These are phyloP conservation scores for Trissolcus basalis DNA, from an alignment of 1,140 invertebrate species.

Conservation along the genomic window DNA sequence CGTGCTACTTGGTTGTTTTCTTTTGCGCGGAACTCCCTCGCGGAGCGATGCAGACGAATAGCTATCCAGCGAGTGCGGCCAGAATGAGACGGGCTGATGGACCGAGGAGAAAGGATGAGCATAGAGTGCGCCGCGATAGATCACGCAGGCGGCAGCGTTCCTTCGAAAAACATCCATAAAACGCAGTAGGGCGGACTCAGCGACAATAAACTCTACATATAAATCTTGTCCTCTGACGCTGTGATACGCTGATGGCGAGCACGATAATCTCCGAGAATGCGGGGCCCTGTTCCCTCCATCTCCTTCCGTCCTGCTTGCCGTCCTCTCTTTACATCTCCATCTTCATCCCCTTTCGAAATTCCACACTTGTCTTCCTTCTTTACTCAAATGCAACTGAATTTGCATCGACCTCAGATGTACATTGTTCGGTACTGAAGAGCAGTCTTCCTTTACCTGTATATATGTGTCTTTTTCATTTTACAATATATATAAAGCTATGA, in stretches of 20 bases:
- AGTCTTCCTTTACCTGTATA: too few species aligned
- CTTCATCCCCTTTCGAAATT: constrained; percentile 53
- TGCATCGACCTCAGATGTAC: constrained; percentile 62
- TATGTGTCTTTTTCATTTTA: too few species aligned
- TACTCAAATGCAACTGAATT: constrained; percentile 59
- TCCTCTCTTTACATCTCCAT: constrained; percentile 44
- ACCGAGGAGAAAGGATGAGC: constrained; percentile 36
- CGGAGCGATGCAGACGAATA: constrained; percentile 43
- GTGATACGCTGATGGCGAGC: constrained; percentile 77
- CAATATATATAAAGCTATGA: too few species aligned
- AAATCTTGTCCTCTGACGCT: constrained; percentile 76
- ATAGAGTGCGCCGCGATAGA: constrained; percentile 72
- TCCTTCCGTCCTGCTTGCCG: constrained; percentile 36
- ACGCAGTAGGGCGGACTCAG: constrained; percentile 77
- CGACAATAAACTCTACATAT: constrained; percentile 78
- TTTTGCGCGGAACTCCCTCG: constrained; percentile 59
- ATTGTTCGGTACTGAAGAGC: not conserved
- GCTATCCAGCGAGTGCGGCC: constrained; percentile 27
- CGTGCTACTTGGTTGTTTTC: constrained; percentile 56
- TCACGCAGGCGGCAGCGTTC: constrained; percentile 75
- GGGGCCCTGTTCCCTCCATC: constrained; percentile 66
- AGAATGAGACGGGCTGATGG: constrained; percentile 56
- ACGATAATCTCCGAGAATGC: constrained; percentile 77
- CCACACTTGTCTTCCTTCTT: constrained; percentile 27
- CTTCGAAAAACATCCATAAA: constrained; percentile 78